Evolutionary conservation across 1,140 invertebrate genomes (phyloP).

Genomic region (Drosophila oshimai): DNA sequence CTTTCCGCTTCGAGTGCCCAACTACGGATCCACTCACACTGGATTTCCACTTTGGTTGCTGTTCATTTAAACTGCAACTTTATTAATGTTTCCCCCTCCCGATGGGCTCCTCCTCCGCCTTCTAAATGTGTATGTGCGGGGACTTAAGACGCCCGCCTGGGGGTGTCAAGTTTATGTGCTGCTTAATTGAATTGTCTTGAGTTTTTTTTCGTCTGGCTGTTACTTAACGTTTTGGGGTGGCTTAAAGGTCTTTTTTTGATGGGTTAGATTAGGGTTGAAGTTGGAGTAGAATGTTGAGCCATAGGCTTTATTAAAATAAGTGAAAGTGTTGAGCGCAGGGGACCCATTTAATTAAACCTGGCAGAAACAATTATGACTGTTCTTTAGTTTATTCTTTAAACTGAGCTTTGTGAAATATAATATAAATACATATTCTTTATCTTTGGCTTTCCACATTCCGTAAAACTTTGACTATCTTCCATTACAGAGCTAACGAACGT

Average conservation of each 20-base stretch:
- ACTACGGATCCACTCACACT: conserved; percentile 11
- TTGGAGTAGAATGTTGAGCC: neutral
- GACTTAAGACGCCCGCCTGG: conserved; percentile 23
- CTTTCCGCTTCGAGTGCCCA: neutral
- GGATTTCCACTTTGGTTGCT: conserved; percentile 27
- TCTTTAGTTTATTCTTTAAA: neutral
- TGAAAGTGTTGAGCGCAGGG: no score
- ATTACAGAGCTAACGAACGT: neutral
- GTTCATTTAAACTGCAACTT: conserved; percentile 74
- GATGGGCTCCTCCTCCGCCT: neutral
- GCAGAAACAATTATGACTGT: neutral
- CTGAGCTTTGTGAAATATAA: neutral
- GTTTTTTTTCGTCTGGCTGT: conserved; percentile 42
- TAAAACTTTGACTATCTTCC: neutral
- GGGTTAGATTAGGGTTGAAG: conserved; percentile 2
- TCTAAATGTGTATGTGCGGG: neutral
- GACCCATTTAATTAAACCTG: neutral
- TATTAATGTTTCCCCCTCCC: conserved; percentile 52
- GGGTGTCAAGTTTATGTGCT: conserved; percentile 71
- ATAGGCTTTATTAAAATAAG: neutral
- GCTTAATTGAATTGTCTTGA: conserved; percentile 72
- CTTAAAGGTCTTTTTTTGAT: conserved; percentile 11
- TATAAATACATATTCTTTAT: neutral
- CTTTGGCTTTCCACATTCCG: neutral
- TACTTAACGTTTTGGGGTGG: conserved; percentile 27